Evolutionary conservation across 2,888 invertebrate species (phyloP).

Genomic region (Lapara coniferarum): DNA sequence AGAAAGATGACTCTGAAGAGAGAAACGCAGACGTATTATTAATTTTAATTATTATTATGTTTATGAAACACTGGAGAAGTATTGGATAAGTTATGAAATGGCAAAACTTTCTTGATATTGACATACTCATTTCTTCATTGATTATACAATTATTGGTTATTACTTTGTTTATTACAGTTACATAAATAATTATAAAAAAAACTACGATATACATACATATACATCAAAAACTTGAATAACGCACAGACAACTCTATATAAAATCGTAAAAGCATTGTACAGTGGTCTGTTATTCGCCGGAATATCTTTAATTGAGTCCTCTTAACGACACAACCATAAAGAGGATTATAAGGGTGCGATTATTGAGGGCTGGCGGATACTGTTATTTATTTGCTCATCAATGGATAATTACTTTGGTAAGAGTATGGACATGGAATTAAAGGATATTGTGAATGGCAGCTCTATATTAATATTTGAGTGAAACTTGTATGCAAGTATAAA

Average conservation of each 20-base stretch:
- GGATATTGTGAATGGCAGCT: neutral
- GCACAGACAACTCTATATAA: neutral
- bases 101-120: too few species aligned
- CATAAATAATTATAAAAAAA: too few species aligned
- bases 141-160: too few species aligned
- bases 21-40: too few species aligned
- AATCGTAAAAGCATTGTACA: slow-evolving; percentile 2
- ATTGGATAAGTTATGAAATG: too few species aligned
- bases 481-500: neutral
- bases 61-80: too few species aligned
- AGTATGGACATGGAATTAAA: neutral
- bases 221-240: neutral
- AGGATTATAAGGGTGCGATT: slow-evolving; percentile 35
- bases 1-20: too few species aligned
- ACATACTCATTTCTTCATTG: too few species aligned
- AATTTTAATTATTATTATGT: too few species aligned
- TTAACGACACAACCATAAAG: slow-evolving; percentile 36
- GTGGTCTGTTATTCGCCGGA: slow-evolving; percentile 41
- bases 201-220: neutral
- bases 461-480: neutral
- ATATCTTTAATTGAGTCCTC: slow-evolving; percentile 39
- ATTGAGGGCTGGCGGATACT: slow-evolving; percentile 37
- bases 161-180: too few species aligned
- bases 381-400: slow-evolving; percentile 1
- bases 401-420: neutral